Evolutionary conservation across 2,888 invertebrate genomes (phyloP).

Genomic region (Pteria penguin): DNA sequence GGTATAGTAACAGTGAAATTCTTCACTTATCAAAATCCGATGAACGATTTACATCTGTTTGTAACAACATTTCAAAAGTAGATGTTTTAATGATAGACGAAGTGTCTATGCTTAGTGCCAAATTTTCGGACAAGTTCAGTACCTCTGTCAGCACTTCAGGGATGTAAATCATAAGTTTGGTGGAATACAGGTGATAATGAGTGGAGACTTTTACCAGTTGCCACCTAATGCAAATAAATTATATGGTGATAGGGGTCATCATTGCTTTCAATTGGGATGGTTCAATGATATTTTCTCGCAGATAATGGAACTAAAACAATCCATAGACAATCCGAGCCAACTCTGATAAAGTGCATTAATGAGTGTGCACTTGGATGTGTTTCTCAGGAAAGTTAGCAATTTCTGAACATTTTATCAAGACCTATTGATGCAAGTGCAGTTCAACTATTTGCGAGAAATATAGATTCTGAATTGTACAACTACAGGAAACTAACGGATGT

Average conservation of each 20-base stretch:
- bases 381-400: neutral
- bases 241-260: neutral
- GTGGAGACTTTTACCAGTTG: neutral
- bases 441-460: neutral
- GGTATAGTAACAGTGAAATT: too few relatives aligned
- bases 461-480: neutral
- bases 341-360: neutral
- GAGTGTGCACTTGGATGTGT: neutral
- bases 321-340: neutral
- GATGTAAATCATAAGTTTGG: neutral
- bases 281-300: neutral
- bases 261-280: neutral
- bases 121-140: too few relatives aligned
- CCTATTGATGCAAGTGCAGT: neutral
- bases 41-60: too few relatives aligned
- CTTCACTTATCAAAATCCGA: too few relatives aligned
- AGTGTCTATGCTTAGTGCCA: too few relatives aligned
- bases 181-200: neutral
- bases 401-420: neutral
- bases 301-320: neutral
- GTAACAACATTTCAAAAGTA: too few relatives aligned
- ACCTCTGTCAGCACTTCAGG: neutral
- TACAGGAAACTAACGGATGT: neutral
- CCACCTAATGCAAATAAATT: neutral
- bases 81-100: too few relatives aligned